Percentiles rank a stretch among this genome's conserved stretches.
phyloP scores from a whole-genome alignment of 2,113 vertebrate species.

The Galbula dea region DNA sequence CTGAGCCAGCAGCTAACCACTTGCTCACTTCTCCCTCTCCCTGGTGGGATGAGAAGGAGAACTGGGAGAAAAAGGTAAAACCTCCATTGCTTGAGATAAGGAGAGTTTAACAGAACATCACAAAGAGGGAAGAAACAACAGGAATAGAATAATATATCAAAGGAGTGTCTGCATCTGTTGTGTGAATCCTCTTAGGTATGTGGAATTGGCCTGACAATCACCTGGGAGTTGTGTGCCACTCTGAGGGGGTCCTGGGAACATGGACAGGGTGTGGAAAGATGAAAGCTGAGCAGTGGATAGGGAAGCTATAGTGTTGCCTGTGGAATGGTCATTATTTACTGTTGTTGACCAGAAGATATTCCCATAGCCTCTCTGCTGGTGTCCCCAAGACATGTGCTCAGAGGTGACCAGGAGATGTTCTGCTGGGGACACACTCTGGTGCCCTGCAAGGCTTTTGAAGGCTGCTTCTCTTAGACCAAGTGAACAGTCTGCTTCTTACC shows the following conservation, averaged over 20 bases:
- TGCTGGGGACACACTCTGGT: background rate
- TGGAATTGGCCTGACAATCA: background rate
- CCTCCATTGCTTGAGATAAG: too few species aligned
- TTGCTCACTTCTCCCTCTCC: too few species aligned
- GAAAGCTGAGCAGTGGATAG: background rate
- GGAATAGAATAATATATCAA: too few species aligned
- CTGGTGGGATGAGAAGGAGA: too few species aligned
- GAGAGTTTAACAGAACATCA: background rate
- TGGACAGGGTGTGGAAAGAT: background rate
- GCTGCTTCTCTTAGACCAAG: background rate
- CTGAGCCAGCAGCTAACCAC: too few species aligned
- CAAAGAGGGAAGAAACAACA: too few species aligned
- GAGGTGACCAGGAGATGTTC: background rate
- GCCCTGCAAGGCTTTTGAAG: background rate
- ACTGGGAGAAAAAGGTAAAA: too few species aligned
- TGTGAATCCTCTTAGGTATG: background rate
- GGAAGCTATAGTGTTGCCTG: background rate
- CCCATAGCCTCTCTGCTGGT: fast-evolving
- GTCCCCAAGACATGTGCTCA: background rate
- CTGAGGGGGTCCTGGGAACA: background rate
- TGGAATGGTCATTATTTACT: background rate
- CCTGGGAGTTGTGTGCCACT: background rate
- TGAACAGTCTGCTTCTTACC: background rate
- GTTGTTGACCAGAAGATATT: background rate
- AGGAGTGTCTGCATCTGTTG: background rate